phyloP scores from a whole-genome alignment of 2,888 invertebrate genomes.

The Polymixis lichenea region DNA sequence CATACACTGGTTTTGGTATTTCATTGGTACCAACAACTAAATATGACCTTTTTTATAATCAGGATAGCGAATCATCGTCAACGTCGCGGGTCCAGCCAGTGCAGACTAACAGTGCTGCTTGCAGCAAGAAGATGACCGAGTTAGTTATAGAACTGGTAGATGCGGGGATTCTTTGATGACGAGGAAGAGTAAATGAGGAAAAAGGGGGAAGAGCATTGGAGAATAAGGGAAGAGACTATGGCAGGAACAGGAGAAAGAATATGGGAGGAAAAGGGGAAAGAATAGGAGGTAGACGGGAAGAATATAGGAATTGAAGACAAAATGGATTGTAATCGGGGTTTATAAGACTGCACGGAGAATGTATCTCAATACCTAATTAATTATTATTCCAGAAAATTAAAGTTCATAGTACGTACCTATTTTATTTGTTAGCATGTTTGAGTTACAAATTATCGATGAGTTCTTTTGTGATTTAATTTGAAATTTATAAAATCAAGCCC shows the following conservation, averaged over 20 bases:
- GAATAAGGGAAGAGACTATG: too few relatives aligned
- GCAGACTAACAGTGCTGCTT: conserved; percentile 89
- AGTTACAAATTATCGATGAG: background rate
- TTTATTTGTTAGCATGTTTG: conserved; percentile 3
- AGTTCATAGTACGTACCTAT: conserved; percentile 17
- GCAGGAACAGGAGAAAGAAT: background rate
- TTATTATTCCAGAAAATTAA: conserved; percentile 6
- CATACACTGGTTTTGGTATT: background rate
- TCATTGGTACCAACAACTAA: background rate
- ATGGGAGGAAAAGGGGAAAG: background rate
- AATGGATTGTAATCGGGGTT: conserved; percentile 8
- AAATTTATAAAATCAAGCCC: background rate
- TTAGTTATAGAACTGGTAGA: conserved; percentile 92
- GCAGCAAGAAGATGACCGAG: conserved; percentile 93
- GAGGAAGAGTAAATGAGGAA: background rate
- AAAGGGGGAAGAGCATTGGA: background rate
- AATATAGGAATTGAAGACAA: background rate
- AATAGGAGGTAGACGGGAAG: background rate
- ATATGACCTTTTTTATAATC: conserved; percentile 24
- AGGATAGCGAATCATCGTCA: conserved; percentile 78
- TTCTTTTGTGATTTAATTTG: background rate
- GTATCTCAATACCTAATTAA: background rate
- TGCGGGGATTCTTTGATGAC: conserved; percentile 80
- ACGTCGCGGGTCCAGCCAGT: conserved; percentile 81
- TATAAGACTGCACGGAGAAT: conserved; percentile 33